Evolutionary conservation across 1,140 invertebrate genomes (phyloP), one percentile per base, ranked within the genome.

Genomic region (Caenorhabditis inopinata): DNA sequence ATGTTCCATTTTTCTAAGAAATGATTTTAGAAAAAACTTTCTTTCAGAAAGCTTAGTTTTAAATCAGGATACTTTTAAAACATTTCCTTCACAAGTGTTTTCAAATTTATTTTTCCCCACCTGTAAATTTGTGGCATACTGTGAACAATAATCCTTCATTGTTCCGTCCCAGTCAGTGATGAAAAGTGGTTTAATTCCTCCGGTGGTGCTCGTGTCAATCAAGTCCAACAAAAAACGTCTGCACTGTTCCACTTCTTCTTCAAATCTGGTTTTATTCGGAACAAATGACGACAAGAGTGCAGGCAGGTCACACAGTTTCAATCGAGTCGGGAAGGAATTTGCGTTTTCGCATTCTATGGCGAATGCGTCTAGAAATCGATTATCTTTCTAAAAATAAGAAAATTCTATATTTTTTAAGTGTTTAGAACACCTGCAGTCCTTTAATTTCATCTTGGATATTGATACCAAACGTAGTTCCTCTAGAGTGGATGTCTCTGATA

Each of bases 141-240:
- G 87, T 7, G 84, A 84, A 46, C 87, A 88, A 73, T 88, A 88
- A 75, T 88, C 87, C 68, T 88, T 88, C 87, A 88, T 88, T 11
- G 87, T 88, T 14, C 87, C 87, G 78, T 87, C 86, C 87, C 87
- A 88, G 47, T 88, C 87, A 2, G 87, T 88, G 42, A 88, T 85
- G 12, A 88, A 78, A 23, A 88, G 83, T 6, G 87, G 87, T 35
- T 88, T 88, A 42, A 42, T 42, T 11, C 38, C 12, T 18, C 78
- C 80, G 7, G 32, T 21, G 16, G 5, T 9, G 5, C 27, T 1
- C 5, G 32, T 29, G 5, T 38, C 32, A 21, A 68, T 68, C 32
- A 68, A 21, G 23, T 38, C 58, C 32, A 38, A 9, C 16, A 68
- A 21, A 21, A 68, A 68, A 1, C 16, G 32, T 38, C 21, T 68